Evolutionary conservation across 2,888 invertebrate genomes (phyloP), one percentile per base, ranked within the genome.

Genomic region (Charanyca ferruginea): DNA sequence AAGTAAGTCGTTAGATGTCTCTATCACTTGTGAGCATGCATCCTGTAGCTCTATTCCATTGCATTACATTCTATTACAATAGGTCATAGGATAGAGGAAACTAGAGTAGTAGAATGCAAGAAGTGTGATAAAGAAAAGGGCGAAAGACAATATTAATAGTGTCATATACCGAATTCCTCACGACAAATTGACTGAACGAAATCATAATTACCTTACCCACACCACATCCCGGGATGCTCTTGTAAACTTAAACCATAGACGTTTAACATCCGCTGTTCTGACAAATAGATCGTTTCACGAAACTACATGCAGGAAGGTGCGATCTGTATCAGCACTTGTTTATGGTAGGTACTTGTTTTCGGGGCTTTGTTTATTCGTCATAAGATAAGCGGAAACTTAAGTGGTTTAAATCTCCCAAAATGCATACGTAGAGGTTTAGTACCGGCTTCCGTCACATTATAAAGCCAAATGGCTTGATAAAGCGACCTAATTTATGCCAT

Each of bases 11-110:
- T 66, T 48, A 44, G 42, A 48, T 16, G 49, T 66, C 42, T 65
- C 62, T 57, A 49, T 65, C 66, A 66, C 45, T 45, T 23, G 52
- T 60, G 13, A 66, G 47, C 73, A 42, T 62, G 73, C 61, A 66
- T 73, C 73, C 73, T 73, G 73, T 73, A 44, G 28, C 18, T 66
- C 44, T 49, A 54, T 51, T 69, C 53, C 53, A 59, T 35, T 32
- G 22, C 20, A 47, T 49, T 58, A 60, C 11, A 42, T 32, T 47
- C 28, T 61, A 62, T 32, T 16, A 38, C 42, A 66, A 55, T 44
- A 47, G 45, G 1, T 13, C 35, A 44, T 20, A 32, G 45, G 54
- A 48, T 32, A 16, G n/a, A n/a, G n/a, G n/a, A 20, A 44, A 22
- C 55, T 44, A 11, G 23, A 65, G 44, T 28, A 28, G 28, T 28